These are phyloP conservation scores for Diglossa brunneiventris DNA, from an alignment of 2,113 vertebrate species.

Conservation along the genomic window DNA sequence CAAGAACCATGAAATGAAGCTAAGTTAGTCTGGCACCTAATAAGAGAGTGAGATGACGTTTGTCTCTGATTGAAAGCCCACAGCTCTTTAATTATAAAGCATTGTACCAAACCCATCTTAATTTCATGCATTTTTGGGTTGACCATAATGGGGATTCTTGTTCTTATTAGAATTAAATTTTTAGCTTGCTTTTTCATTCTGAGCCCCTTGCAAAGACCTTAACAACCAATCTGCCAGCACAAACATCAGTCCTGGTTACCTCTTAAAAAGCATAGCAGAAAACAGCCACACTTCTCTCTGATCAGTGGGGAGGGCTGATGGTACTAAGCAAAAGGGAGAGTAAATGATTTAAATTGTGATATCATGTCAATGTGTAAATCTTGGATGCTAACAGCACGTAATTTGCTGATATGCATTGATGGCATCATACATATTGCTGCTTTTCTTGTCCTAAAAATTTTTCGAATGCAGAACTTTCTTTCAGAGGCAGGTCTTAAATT, in stretches of 20 bases:
- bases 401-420: background rate
- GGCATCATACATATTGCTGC: background rate
- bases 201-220: background rate
- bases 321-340: background rate
- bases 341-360: background rate
- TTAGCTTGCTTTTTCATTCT: background rate
- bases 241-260: background rate
- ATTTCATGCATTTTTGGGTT: slow-evolving; percentile 38
- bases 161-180: slow-evolving; percentile 21
- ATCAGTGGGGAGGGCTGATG: background rate
- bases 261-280: background rate
- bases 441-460: background rate
- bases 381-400: background rate
- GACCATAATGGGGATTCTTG: slow-evolving; percentile 2
- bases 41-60: slow-evolving; percentile 21
- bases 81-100: slow-evolving; percentile 44
- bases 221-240: background rate
- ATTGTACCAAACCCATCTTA: slow-evolving; percentile 6
- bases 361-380: background rate
- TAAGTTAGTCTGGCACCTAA: slow-evolving; percentile 39
- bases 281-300: background rate
- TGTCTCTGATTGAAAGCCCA: slow-evolving; percentile 28
- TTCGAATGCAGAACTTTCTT: background rate
- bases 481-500: background rate
- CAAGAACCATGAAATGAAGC: slow-evolving; percentile 69